Evolutionary conservation across 2,797 vertebrate species (phyloP), one percentile per base, ranked within the genome.

Genomic region (Melanotaenia parkinsoni): DNA sequence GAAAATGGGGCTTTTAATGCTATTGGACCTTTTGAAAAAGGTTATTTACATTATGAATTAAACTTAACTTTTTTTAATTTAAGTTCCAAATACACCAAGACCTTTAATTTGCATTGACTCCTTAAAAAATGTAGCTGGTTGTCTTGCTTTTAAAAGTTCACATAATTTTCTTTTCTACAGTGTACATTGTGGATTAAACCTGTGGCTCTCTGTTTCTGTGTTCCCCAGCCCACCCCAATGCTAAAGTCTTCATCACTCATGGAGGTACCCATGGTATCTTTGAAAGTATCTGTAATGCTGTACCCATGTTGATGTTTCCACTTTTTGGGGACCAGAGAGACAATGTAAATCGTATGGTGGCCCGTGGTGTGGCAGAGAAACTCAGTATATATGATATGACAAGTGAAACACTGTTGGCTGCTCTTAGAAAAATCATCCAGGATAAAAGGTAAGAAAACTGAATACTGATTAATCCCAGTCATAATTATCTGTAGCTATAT

Each of bases 301-400:
- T 99, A 6, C 98, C 98, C 0, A 96, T 99, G 97, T 86, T 99
- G 74, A 91, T 98, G 91, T 86, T 99, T 81, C 98, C 98, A 0
- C 88, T 99, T 28, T 98, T 99, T 30, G 96, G 95, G 2, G 98
- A 99, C 71, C 98, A 99, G 84, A 86, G 88, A 72, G 96, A 97
- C 81, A 99, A 99, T 0, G 95, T 93, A 0, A 86, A 93, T 24
- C 95, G 90, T 43, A 78, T 99, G 78, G 95, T 95, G 81, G 67
- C 81, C 9, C 95, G 94, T 0, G 96, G 96, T 0, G 95, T 96
- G 1, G 98, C 96, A 1, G 74, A 96, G 82, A 83, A 71, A 3
- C 82, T 98, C 56, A 88, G 82, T 16, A 86, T 97, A 22, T 81
- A 91, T 13, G 92, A 96, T 1, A 72, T 98, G 82, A 97, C 93